These are phyloP conservation scores for Dynastes grantii DNA, from an alignment of 2,888 invertebrate species.

Conservation along the genomic window DNA sequence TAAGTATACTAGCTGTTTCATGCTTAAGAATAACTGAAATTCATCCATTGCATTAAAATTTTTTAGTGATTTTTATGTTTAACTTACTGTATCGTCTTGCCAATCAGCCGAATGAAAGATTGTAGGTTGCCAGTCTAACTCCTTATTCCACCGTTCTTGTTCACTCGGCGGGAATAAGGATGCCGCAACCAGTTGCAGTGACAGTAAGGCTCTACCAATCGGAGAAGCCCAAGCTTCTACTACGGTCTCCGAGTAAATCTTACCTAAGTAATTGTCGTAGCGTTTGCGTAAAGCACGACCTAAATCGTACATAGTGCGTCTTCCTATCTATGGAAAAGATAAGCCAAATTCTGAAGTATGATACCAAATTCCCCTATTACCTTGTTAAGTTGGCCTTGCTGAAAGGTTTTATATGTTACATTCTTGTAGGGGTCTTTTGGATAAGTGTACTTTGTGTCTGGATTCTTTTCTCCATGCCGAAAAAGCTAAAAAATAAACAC, in stretches of 20 bases:
- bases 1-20: constrained; percentile 2
- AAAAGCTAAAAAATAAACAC: constrained; percentile 38
- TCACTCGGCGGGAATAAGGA: constrained; percentile 78
- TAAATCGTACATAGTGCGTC: constrained; percentile 74
- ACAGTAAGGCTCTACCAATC: constrained; percentile 82
- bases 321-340: constrained; percentile 73
- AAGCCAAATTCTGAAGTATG: background rate
- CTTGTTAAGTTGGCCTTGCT: constrained; percentile 44
- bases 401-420: constrained; percentile 21
- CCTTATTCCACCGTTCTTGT: constrained; percentile 73
- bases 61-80: background rate
- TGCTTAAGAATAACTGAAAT: constrained; percentile 1
- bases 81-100: constrained; percentile 58
- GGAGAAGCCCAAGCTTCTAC: constrained; percentile 80
- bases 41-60: background rate
- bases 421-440: constrained; percentile 48
- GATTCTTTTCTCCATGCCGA: constrained; percentile 49
- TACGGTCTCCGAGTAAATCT: constrained; percentile 72
- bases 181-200: constrained; percentile 78
- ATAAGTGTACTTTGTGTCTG: constrained; percentile 18
- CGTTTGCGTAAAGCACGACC: constrained; percentile 76
- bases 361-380: constrained; percentile 1
- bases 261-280: constrained; percentile 74
- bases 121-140: constrained; percentile 82
- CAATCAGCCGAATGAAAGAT: constrained; percentile 78